These are phyloP conservation scores for Scylla paramamosain DNA, from an alignment of 1,140 invertebrate species.

Conservation along the genomic window DNA sequence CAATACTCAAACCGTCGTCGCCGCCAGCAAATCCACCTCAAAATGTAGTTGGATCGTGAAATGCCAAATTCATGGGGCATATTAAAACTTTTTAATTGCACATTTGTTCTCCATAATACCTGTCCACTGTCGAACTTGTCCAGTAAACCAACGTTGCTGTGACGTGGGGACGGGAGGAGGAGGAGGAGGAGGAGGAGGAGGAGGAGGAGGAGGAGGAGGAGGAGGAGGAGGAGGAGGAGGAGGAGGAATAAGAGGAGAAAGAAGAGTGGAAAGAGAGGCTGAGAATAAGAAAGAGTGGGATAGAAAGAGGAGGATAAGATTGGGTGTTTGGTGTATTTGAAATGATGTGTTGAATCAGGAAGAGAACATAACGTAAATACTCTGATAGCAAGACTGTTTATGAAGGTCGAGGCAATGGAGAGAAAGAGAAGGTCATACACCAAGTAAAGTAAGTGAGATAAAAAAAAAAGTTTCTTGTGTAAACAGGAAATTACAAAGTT, in stretches of 20 bases:
- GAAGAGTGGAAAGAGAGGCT: background rate
- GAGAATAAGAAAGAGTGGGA: constrained; percentile 23
- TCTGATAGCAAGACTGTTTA: no score
- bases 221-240: background rate
- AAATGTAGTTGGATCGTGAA: constrained; percentile 74
- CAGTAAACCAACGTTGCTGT: constrained; percentile 71
- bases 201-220: background rate
- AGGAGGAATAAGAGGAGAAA: background rate
- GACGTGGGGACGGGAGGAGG: constrained; percentile 52
- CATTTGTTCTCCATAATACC: constrained; percentile 75
- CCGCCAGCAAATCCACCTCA: constrained; percentile 70
- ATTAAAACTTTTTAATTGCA: constrained; percentile 76
- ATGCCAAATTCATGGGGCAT: constrained; percentile 74
- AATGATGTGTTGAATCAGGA: background rate
- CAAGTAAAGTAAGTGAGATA: background rate
- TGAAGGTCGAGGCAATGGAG: background rate
- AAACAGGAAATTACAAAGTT: background rate
- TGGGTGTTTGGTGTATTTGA: background rate
- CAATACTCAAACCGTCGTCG: constrained; percentile 70
- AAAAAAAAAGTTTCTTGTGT: background rate
- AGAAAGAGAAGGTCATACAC: background rate
- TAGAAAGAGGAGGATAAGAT: background rate
- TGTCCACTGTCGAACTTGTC: constrained; percentile 75
- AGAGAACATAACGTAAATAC: background rate
- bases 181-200: background rate